Evolutionary conservation across 2,888 invertebrate genomes (phyloP).

Genomic region (Tineola bisselliella): DNA sequence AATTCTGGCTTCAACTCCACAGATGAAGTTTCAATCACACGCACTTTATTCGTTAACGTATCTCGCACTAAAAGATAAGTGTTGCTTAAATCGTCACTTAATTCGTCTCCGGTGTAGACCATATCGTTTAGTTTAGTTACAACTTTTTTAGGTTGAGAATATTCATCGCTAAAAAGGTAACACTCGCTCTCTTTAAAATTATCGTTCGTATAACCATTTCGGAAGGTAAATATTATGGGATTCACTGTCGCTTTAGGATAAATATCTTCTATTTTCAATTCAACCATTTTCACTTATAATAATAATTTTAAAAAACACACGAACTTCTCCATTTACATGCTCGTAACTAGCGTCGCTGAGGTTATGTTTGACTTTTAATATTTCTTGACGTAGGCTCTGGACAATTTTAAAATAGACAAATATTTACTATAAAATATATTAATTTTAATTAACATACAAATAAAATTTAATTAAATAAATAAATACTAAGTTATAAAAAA

Average conservation of each 20-base stretch:
- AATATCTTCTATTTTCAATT: slow-evolving; percentile 40
- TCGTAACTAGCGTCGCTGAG: no score
- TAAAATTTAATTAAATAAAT: no score
- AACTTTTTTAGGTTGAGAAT: slow-evolving; percentile 27
- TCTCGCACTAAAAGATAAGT: slow-evolving; percentile 40
- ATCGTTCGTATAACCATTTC: slow-evolving; percentile 44
- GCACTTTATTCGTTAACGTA: slow-evolving; percentile 42
- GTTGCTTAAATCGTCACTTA: slow-evolving; percentile 31
- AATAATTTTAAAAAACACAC: background rate
- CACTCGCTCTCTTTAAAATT: slow-evolving; percentile 31
- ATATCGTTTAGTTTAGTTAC: slow-evolving; percentile 30
- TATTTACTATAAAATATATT: no score
- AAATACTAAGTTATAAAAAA: no score
- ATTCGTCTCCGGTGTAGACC: slow-evolving; percentile 43
- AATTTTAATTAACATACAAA: no score
- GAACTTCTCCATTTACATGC: no score
- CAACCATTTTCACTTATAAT: slow-evolving; percentile 26
- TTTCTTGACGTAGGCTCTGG: background rate
- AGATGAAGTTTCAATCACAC: slow-evolving; percentile 37
- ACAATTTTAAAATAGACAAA: no score
- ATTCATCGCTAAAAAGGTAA: slow-evolving; percentile 27
- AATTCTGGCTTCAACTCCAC: slow-evolving; percentile 31
- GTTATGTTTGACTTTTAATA: background rate
- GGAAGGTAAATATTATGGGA: slow-evolving; percentile 40
- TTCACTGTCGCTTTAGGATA: slow-evolving; percentile 28